Percentiles rank a stretch among this genome's conserved stretches.
These are phyloP conservation scores for Galeopterus variegatus DNA, from an alignment of 2,113 vertebrate genomes.

Conservation along the genomic window DNA sequence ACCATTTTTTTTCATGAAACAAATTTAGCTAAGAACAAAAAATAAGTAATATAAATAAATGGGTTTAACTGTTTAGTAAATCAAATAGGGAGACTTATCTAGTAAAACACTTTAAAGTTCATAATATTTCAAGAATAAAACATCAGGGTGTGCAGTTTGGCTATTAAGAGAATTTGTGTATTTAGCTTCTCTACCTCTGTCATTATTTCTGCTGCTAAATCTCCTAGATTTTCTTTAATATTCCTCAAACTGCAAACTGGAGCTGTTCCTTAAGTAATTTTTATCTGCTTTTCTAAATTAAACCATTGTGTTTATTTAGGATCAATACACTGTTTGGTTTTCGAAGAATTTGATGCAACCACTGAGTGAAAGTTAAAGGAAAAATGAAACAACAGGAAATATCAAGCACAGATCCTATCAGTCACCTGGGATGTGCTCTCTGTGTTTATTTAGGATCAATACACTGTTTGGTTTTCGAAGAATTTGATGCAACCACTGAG, in stretches of 20 bases:
- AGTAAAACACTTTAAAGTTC: conserved; percentile 30
- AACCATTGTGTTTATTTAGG: conserved; percentile 50
- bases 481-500: conserved; percentile 24
- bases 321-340: conserved; percentile 37
- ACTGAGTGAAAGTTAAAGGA: conserved; percentile 47
- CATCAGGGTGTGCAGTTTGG: neutral
- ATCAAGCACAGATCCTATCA: neutral
- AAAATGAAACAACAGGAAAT: conserved; percentile 64
- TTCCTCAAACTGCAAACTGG: neutral
- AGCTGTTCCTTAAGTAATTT: conserved; percentile 47
- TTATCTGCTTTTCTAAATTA: conserved; percentile 53
- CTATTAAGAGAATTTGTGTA: conserved; percentile 29
- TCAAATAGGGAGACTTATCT: neutral
- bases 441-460: conserved; percentile 46
- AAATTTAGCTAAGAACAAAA: conserved; percentile 47
- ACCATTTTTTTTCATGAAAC: conserved; percentile 27
- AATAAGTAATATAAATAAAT: conserved; percentile 53
- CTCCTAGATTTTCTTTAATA: conserved; percentile 50
- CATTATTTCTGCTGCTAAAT: conserved; percentile 40
- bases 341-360: conserved; percentile 37
- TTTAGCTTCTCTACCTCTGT: conserved; percentile 19
- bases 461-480: conserved; percentile 55
- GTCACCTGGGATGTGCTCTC: neutral
- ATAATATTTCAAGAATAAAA: conserved; percentile 45
- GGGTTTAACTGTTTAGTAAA: neutral